Conservation (phyloP, 2,888 invertebrate genomes). For the Criorhina ranunculi region DNA sequence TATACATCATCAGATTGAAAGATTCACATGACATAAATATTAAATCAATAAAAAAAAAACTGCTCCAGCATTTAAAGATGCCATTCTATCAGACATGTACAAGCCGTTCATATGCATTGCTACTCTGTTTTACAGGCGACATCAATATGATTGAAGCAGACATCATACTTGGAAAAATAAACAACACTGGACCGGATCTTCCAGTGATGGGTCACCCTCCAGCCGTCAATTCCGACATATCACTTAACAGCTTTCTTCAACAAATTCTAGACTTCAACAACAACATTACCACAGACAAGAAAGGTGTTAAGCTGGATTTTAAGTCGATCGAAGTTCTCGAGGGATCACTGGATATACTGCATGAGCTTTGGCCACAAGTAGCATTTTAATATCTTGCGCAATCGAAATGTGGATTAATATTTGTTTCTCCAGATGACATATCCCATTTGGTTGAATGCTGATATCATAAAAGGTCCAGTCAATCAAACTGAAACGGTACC, state of each 20-base stretch:
- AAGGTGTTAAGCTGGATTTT: conserved; percentile 95
- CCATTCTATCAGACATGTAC: too few species aligned
- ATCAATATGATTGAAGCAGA: conserved; percentile 95
- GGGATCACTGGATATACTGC: conserved; percentile 85
- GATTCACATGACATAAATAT: not conserved
- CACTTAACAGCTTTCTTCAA: conserved; percentile 89
- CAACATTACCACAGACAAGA: conserved; percentile 84
- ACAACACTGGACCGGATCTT: conserved; percentile 84
- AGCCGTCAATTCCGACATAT: conserved; percentile 88
- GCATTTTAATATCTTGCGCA: conserved; percentile 3
- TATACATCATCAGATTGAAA: not conserved
- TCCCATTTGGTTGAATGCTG: conserved; percentile 95
- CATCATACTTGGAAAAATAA: conserved; percentile 89
- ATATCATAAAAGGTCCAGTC: conserved; percentile 90
- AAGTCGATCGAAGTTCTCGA: conserved; percentile 91
- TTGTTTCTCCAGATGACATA: conserved; percentile 86
- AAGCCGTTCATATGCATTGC: not conserved
- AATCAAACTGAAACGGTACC: conserved; percentile 86
- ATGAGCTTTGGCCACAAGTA: conserved; percentile 83
- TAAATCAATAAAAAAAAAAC: too few species aligned
- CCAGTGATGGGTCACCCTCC: conserved; percentile 97
- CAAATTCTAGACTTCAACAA: conserved; percentile 86
- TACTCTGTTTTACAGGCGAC: conserved; percentile 83
- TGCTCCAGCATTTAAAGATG: too few species aligned
- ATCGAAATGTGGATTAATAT: not conserved